A percentile compares a stretch with the other conserved stretches of the same genome.
phyloP scores from a whole-genome alignment of 2,888 invertebrate species.

The Callyntrura guangdongensis region DNA sequence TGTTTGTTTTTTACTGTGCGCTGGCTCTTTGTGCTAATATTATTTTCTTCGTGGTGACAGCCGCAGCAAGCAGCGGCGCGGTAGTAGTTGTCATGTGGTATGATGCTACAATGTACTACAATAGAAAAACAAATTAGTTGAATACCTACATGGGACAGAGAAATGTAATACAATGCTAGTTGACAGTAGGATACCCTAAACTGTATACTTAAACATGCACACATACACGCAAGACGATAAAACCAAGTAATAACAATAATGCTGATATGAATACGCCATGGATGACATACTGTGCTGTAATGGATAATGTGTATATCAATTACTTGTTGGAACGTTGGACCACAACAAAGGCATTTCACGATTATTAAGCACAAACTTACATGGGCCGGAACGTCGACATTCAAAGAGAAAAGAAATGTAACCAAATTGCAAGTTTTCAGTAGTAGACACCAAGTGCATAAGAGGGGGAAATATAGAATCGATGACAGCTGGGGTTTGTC shows the following conservation, averaged over 20 bases:
- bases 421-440: background rate
- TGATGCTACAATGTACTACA: conserved; percentile 11
- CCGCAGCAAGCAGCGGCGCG: too few species aligned
- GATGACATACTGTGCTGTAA: background rate
- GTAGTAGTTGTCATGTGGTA: background rate
- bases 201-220: background rate
- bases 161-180: background rate
- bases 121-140: conserved; percentile 31
- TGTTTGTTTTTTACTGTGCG: background rate
- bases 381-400: background rate
- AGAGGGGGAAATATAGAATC: conserved; percentile 16
- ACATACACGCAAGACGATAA: background rate
- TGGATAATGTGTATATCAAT: conserved; percentile 38
- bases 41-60: conserved; percentile 8
- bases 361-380: background rate
- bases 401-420: background rate
- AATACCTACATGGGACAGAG: too few species aligned
- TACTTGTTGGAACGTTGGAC: conserved; percentile 7
- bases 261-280: background rate
- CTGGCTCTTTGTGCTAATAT: background rate
- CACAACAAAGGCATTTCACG: conserved; percentile 8
- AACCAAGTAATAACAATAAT: background rate
- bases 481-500: conserved; percentile 34
- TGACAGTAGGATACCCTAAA: background rate
- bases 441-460: background rate